phyloP scores from a whole-genome alignment of 2,888 invertebrate genomes.

The Idaea biselata region DNA sequence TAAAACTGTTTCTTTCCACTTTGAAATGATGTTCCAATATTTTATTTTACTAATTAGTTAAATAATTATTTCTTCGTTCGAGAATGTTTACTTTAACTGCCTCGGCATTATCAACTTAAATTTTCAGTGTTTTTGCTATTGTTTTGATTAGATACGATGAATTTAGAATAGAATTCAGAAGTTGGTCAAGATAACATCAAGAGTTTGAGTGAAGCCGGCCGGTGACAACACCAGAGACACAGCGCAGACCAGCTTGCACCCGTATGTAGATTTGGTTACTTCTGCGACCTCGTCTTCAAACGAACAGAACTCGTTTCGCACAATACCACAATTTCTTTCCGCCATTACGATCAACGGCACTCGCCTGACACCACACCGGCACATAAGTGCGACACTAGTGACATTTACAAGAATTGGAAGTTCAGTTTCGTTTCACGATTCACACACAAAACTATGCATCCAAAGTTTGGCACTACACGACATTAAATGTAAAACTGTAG shows the following conservation, averaged over 20 bases:
- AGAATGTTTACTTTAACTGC: background rate
- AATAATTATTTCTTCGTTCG: background rate
- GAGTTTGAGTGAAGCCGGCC: slow-evolving; percentile 43
- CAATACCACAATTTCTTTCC: slow-evolving; percentile 67
- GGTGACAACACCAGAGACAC: slow-evolving; percentile 25
- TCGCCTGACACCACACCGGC: slow-evolving; percentile 66
- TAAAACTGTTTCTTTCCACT: background rate
- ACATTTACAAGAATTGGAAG: slow-evolving; percentile 71
- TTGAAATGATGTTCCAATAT: background rate
- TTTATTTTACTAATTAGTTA: background rate
- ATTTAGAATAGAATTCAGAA: background rate
- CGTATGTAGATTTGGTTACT: slow-evolving; percentile 60
- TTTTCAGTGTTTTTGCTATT: background rate
- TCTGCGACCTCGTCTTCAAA: slow-evolving; percentile 45
- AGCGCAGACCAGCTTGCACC: slow-evolving; percentile 23
- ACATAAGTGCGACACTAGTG: slow-evolving; percentile 57
- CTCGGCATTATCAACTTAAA: background rate
- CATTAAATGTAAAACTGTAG: slow-evolving; percentile 53
- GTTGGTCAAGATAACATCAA: background rate
- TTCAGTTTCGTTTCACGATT: slow-evolving; percentile 57
- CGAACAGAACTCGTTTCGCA: slow-evolving; percentile 63
- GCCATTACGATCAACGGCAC: slow-evolving; percentile 56
- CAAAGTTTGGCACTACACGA: slow-evolving; percentile 74
- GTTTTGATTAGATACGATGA: background rate
- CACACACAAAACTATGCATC: slow-evolving; percentile 49